phyloP scores from a whole-genome alignment of 2,797 vertebrate species.

The Oreochromis grahami region DNA sequence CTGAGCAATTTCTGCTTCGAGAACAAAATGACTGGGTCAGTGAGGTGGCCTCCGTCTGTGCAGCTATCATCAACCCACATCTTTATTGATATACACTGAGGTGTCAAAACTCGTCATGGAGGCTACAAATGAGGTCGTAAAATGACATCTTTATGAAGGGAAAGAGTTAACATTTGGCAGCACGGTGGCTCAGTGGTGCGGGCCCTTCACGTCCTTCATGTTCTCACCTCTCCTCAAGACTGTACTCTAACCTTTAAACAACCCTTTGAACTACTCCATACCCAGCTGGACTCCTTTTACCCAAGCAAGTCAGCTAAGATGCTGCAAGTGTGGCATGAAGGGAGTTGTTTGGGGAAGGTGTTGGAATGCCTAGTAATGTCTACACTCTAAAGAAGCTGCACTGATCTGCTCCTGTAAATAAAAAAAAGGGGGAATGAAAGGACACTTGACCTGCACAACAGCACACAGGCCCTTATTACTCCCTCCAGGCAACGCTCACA shows the following conservation, averaged over 20 bases:
- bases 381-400: background rate
- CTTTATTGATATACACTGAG: background rate
- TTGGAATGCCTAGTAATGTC: background rate
- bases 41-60: background rate
- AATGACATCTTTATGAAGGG: accelerated
- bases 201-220: background rate
- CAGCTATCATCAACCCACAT: background rate
- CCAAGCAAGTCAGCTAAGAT: background rate
- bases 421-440: background rate
- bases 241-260: background rate
- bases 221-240: background rate
- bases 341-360: background rate
- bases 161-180: background rate
- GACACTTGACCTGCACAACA: background rate
- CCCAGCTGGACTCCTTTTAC: background rate
- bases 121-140: background rate
- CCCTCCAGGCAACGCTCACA: background rate
- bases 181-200: background rate
- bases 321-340: background rate
- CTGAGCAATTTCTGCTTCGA: background rate
- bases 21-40: background rate
- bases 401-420: background rate
- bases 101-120: background rate
- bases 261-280: background rate
- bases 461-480: background rate